phyloP scores from a whole-genome alignment of 2,113 vertebrate genomes.

The Telmatochromis sp. region DNA sequence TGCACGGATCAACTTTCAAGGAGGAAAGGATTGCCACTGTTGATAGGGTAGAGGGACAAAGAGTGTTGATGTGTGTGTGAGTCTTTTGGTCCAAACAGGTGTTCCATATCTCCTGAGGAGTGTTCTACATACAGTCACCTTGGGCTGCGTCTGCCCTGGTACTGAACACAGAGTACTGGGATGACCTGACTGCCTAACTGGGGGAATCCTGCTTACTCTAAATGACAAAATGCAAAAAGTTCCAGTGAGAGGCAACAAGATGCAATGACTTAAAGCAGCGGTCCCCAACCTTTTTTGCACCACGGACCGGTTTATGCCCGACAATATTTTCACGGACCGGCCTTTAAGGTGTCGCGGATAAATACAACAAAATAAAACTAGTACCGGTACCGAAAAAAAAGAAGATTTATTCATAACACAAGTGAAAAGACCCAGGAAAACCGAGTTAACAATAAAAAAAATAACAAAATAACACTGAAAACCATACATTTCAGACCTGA shows the following conservation, averaged over 20 bases:
- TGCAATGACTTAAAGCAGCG: neutral
- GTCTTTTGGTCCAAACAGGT: slow-evolving; percentile 24
- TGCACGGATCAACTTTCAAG: neutral
- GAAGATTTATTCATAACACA: neutral
- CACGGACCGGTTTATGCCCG: neutral
- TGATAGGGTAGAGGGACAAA: neutral
- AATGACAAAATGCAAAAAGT: neutral
- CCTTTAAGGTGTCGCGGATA: too few relatives aligned
- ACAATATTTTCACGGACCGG: too few relatives aligned
- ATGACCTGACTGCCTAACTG: slow-evolving; percentile 4
- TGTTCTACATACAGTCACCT: slow-evolving; percentile 59
- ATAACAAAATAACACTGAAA: neutral
- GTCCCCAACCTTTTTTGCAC: neutral
- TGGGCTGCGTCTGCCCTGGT: slow-evolving; percentile 50
- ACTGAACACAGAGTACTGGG: slow-evolving; percentile 21
- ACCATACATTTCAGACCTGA: neutral
- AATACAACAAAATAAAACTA: too few relatives aligned
- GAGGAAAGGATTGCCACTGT: neutral
- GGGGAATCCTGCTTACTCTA: slow-evolving; percentile 28
- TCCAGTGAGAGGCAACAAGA: neutral
- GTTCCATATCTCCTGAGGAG: slow-evolving; percentile 48
- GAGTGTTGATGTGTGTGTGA: neutral
- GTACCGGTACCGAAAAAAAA: too few relatives aligned
- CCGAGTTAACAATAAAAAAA: neutral
- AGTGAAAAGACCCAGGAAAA: too few relatives aligned